A percentile compares a stretch with the other conserved stretches of the same genome.
These are phyloP conservation scores for Cynaeus angustus DNA, from an alignment of 2,888 invertebrate genomes.

Conservation along the genomic window DNA sequence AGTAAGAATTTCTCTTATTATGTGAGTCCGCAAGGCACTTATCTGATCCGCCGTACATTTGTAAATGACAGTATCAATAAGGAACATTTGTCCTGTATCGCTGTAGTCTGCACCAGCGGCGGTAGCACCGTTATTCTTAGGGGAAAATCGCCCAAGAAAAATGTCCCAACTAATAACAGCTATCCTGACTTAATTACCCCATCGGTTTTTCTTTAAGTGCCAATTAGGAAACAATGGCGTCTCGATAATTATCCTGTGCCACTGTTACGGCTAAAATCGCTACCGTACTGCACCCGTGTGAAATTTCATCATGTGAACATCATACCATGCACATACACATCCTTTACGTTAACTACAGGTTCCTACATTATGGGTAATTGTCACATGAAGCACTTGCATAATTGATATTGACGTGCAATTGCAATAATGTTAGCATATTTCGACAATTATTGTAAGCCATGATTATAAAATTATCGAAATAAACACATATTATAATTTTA, in stretches of 20 bases:
- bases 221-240: not conserved
- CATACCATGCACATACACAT: too few species aligned
- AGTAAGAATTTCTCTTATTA: slow-evolving; percentile 59
- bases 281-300: not conserved
- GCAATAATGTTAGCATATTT: too few species aligned
- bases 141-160: not conserved
- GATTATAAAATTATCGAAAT: too few species aligned
- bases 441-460: too few species aligned
- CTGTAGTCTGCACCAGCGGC: slow-evolving; percentile 54
- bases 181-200: slow-evolving; percentile 4
- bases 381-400: too few species aligned
- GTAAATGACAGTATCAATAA: slow-evolving; percentile 69
- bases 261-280: not conserved
- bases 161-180: not conserved
- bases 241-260: slow-evolving; percentile 2
- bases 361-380: too few species aligned
- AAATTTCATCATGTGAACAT: too few species aligned
- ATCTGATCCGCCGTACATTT: slow-evolving; percentile 66
- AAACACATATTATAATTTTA: too few species aligned
- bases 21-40: slow-evolving; percentile 54
- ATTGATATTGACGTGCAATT: too few species aligned
- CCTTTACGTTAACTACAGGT: too few species aligned
- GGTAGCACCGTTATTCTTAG: slow-evolving; percentile 5
- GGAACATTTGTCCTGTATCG: slow-evolving; percentile 65
- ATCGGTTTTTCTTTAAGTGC: slow-evolving; percentile 3